Conservation (phyloP, 2,797 vertebrate genomes). For the Bothrops alternatus region DNA sequence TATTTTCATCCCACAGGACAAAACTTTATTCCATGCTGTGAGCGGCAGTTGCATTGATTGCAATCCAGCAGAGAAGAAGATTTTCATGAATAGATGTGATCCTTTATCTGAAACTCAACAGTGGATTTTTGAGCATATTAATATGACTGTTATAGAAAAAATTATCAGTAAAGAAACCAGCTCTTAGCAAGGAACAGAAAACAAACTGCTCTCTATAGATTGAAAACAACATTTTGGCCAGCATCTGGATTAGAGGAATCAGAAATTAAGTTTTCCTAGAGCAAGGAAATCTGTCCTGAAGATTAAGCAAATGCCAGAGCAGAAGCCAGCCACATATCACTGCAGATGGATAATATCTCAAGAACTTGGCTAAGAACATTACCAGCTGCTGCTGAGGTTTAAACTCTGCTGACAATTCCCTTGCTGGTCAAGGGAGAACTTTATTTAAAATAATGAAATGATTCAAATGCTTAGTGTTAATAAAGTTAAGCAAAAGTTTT, state of each 20-base stretch:
- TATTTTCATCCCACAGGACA: conserved; percentile 76
- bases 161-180: conserved; percentile 73
- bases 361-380: conserved; percentile 72
- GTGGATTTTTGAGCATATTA: conserved; percentile 87
- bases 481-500: conserved; percentile 71
- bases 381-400: conserved; percentile 72
- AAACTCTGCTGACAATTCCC: conserved; percentile 68
- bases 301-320: conserved; percentile 67
- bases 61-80: conserved; percentile 84
- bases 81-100: conserved; percentile 90
- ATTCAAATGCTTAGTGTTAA: conserved; percentile 72
- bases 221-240: conserved; percentile 63
- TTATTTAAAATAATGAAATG: conserved; percentile 67
- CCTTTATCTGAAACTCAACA: conserved; percentile 85
- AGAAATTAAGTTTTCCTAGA: conserved; percentile 74
- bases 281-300: conserved; percentile 71
- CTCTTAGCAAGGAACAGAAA: conserved; percentile 71
- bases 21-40: conserved; percentile 84
- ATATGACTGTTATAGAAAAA: conserved; percentile 85
- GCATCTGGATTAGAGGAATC: conserved; percentile 71
- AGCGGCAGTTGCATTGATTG: conserved; percentile 87
- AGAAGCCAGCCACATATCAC: conserved; percentile 62
- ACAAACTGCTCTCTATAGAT: conserved; percentile 53
- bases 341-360: conserved; percentile 68
- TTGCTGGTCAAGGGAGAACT: conserved; percentile 82